These are phyloP conservation scores for Phataginus tricuspis DNA, from an alignment of 2,797 vertebrate species.

Conservation along the genomic window DNA sequence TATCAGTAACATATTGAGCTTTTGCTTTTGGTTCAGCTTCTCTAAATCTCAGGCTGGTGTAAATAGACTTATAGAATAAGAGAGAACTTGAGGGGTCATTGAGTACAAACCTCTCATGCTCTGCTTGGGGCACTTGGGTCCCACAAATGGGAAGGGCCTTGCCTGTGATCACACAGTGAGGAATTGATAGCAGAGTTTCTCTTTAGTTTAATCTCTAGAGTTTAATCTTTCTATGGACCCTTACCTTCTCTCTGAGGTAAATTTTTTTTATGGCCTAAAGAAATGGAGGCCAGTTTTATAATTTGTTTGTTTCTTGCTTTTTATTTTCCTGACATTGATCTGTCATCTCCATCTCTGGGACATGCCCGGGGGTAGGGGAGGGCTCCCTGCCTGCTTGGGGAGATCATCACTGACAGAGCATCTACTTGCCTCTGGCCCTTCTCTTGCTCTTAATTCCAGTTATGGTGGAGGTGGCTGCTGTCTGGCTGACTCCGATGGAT, in stretches of 20 bases:
- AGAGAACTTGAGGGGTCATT: background rate
- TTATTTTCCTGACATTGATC: conserved; percentile 16
- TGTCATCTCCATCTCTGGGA: conserved; percentile 11
- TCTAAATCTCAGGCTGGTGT: conserved; percentile 20
- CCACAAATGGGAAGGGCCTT: background rate
- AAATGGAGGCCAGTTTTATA: conserved; percentile 12
- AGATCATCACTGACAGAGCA: background rate
- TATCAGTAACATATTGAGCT: background rate
- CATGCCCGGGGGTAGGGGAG: background rate
- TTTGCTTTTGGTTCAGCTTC: conserved; percentile 21
- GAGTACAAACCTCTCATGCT: background rate
- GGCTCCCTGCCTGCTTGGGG: background rate
- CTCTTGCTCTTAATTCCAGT: background rate
- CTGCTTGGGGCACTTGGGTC: background rate
- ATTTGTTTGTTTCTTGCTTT: conserved; percentile 9
- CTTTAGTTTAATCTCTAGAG: background rate
- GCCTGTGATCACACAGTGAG: conserved; percentile 6
- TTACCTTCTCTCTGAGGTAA: background rate
- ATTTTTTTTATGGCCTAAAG: conserved; percentile 23
- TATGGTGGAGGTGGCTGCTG: background rate
- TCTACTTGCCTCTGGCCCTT: background rate
- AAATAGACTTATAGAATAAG: conserved; percentile 6
- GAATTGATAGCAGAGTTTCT: background rate
- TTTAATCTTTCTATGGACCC: background rate
- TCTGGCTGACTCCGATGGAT: background rate